Conservation (phyloP, 2,797 vertebrate species). For the Cynodonichthys magdalenae region DNA sequence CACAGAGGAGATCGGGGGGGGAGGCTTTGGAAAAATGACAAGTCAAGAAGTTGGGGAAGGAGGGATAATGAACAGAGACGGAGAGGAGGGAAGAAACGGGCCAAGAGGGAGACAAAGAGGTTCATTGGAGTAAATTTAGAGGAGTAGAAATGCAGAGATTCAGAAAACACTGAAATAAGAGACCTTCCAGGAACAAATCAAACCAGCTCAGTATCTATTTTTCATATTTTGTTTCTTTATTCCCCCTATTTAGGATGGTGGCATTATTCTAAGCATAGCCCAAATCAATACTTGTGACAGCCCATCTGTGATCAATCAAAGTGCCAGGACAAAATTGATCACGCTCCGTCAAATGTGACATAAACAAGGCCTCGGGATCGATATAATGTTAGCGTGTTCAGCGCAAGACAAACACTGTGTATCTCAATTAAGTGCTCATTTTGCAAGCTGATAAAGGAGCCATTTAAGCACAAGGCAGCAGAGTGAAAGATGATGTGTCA, state of each 20-base stretch:
- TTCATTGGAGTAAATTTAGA: constrained; percentile 30
- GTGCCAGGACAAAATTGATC: constrained; percentile 79
- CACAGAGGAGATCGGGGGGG: constrained; percentile 67
- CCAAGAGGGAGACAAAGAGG: constrained; percentile 26
- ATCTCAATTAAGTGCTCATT: constrained; percentile 79
- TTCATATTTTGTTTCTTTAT: constrained; percentile 20
- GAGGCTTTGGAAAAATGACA: constrained; percentile 71
- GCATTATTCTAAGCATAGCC: constrained; percentile 77
- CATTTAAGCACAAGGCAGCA: constrained; percentile 39
- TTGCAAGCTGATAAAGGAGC: constrained; percentile 66
- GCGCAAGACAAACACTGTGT: constrained; percentile 69
- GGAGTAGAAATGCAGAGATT: constrained; percentile 15
- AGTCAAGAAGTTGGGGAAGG: constrained; percentile 67
- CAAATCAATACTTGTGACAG: constrained; percentile 73
- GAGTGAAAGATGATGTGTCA: constrained; percentile 44
- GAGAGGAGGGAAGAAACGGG: constrained; percentile 33
- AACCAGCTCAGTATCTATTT: constrained; percentile 46
- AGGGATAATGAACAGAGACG: constrained; percentile 65
- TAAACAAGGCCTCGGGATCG: constrained; percentile 75
- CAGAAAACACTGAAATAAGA: constrained; percentile 4
- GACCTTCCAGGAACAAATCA: constrained; percentile 41
- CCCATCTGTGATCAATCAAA: constrained; percentile 83
- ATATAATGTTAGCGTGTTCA: constrained; percentile 66
- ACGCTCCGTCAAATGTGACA: constrained; percentile 82
- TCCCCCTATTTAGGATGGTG: constrained; percentile 60